Evolutionary conservation across 1,140 invertebrate genomes (phyloP), one percentile per base, ranked within the genome.

Genomic region (Trachymyrmex cornetzi): DNA sequence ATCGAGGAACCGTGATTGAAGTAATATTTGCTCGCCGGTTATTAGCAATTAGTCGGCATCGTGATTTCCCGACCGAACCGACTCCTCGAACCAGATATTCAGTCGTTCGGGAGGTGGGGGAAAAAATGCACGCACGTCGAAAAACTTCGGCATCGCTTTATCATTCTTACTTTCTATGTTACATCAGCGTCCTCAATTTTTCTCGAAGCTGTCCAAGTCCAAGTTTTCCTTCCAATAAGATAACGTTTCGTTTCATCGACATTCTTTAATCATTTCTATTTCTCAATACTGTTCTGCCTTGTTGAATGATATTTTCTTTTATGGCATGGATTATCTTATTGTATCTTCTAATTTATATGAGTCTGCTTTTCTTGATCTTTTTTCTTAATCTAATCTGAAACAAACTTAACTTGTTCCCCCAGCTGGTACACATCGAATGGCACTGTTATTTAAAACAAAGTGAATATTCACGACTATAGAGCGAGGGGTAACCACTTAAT

Each of bases 1-100:
- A 90, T 90, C 89, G 89, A 88, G 77, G 71, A 90, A 90, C 86
- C 81, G 79, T 90, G 89, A 90, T 90, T 90, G 89, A 90, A 90
- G 82, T 87, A 90, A 90, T 88, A 90, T 90, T 90, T 90, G 86
- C 82, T 90, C 77, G 85, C 57, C 63, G 89, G 85, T 90, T 90
- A 90, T 90, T 90, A 90, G 89, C 89, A 90, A 90, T 90, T 90
- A 90, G 59, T 34, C 57, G 80, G 87, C 87, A 80, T 90, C 80
- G 80, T 55, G 59, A 69, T 84, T 87, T 79, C 85, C 88, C 66
- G 50, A 57, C 38, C 66, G 53, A 84, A 74, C 66, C 79, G 85
- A 74, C 75, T 89, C 75, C 57, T 89, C 88, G 72, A 87, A 84
- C 38, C 82, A 53, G 84, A 85, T 79, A 79, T 64, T 55, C 48